Evolutionary conservation across 1,140 invertebrate genomes (phyloP).

Genomic region (Formica exsecta): DNA sequence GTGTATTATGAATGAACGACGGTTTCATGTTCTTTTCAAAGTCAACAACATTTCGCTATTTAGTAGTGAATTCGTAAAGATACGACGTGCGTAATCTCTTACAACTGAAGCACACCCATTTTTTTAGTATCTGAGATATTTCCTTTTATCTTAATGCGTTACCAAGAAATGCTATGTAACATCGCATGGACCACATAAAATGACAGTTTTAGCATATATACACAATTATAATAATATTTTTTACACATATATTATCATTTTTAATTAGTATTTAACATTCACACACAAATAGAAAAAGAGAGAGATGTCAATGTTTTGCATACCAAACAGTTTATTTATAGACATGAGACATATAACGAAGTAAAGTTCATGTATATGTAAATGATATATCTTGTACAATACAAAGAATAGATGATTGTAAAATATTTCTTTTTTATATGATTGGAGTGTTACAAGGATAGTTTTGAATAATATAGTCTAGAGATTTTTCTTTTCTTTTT

Average conservation of each 20-base stretch:
- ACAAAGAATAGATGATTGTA: constrained; percentile 15
- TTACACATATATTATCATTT: background rate
- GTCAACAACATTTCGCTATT: background rate
- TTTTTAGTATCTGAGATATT: background rate
- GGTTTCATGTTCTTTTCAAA: background rate
- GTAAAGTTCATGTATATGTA: background rate
- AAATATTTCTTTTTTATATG: background rate
- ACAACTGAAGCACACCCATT: background rate
- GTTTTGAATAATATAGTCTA: background rate
- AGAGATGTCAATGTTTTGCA: background rate
- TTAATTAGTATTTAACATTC: background rate
- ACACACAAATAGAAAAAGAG: background rate
- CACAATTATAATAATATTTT: constrained; percentile 12
- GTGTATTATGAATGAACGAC: background rate
- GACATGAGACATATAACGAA: background rate
- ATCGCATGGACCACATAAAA: background rate
- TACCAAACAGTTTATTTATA: constrained; percentile 12
- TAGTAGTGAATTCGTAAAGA: background rate
- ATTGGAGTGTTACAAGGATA: background rate
- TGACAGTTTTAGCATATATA: background rate
- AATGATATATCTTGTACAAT: background rate
- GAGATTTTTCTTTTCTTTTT: background rate
- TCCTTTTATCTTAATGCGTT: background rate
- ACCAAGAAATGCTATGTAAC: background rate
- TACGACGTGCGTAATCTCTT: background rate